Conservation (phyloP, 2,797 vertebrate genomes). For the Rhabdophis nuchalis region DNA sequence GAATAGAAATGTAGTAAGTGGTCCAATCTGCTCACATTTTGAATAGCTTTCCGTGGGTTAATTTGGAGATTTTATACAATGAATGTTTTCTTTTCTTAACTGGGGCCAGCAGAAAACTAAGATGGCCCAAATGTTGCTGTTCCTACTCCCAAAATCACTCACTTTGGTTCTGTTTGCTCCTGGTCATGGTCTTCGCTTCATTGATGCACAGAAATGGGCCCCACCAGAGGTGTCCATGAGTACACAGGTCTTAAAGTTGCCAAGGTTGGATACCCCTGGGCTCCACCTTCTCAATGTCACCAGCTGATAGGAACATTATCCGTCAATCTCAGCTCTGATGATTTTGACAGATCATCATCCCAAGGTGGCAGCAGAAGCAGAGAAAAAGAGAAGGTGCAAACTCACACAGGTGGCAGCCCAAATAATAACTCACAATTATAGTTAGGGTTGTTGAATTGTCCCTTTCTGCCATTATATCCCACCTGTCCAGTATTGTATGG, state of each 20-base stretch:
- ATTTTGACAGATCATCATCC: not conserved
- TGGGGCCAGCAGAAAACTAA: not conserved
- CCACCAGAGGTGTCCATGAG: not conserved
- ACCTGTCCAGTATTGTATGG: not conserved
- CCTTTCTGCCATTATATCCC: not conserved
- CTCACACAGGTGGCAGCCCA: not conserved
- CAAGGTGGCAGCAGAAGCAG: not conserved
- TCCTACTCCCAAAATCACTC: not conserved
- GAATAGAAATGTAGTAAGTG: not conserved
- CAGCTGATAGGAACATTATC: not conserved
- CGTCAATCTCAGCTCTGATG: not conserved
- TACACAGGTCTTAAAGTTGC: not conserved
- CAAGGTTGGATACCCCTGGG: not conserved
- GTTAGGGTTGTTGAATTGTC: not conserved
- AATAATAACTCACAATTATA: not conserved
- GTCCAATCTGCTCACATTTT: not conserved
- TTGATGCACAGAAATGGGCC: not conserved
- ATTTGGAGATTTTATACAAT: not conserved
- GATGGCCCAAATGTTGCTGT: not conserved
- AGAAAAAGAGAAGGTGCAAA: not conserved
- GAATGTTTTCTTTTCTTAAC: not conserved
- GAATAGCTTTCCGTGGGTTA: not conserved
- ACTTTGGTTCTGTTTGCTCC: not conserved
- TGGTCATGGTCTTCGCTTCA: not conserved
- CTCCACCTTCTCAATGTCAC: not conserved